Base-by-base conservation (phyloP, 37 sponge, comb jelly and placozoan genomes). In the Diacarnus erythraeanus region DNA sequence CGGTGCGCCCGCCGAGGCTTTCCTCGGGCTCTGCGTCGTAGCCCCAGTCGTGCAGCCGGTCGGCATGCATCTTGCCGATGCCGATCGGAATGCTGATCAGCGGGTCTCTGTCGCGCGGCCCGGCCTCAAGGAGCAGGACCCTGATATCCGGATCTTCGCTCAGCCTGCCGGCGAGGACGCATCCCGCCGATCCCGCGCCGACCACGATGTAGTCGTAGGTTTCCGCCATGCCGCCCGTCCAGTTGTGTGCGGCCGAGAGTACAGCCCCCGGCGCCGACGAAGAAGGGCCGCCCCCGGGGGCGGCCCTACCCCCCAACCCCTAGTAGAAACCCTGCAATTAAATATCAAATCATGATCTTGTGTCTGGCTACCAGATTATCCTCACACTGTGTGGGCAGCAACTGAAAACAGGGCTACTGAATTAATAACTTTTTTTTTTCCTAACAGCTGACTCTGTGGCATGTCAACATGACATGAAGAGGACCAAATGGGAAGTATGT, bases 121-220 rank as follows among this genome's bases (percentile, higher is more conserved):
- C 96, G 0, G 90, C 91, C 72, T 95, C 96, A 8, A 95, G 64
- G 1, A 89, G 78, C 29, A 95, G 77, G 0, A 95, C 93, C 27
- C 74, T 82, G 71, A 78, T 72, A 43, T 82, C 57, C 2, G 65
- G 54, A 39, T 80, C 70, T 76, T 95, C 96, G 30, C 88, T 81
- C 64, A 95, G 88, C 0, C 96, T 63, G 51, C 83, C 89, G 33
- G 96, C 96, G 15, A 95, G 76, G 17, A 92, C 93, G 38, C 93
- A 91, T 0, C 96, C 96, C 8, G 96, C 93, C 6, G 90, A 77
- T 5, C 96, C 96, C 20, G 84, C 93, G 25, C 96, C 90, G 0
- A 95, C 51, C 12, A 47, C 12, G 51, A 47, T 47, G 51, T 47
- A 47, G 51, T 47, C 51, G 12, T 47, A 47, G n/a, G n/a, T n/a